These are phyloP conservation scores for Chrysocyon brachyurus DNA, from an alignment of 2,797 vertebrate species.

Conservation along the genomic window DNA sequence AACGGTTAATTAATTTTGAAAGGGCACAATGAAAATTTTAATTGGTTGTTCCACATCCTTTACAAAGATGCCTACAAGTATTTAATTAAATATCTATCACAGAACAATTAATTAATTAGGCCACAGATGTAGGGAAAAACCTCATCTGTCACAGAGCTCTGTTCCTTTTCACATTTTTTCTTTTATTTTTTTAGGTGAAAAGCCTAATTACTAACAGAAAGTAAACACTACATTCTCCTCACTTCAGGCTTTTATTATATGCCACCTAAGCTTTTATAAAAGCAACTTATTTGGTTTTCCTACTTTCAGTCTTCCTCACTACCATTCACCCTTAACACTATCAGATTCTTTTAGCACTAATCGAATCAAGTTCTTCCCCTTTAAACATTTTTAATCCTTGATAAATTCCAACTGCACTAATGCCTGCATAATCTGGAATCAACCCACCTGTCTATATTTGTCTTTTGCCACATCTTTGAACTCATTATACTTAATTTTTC, in stretches of 20 bases:
- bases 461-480: not conserved
- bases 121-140: slow-evolving; percentile 56
- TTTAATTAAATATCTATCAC: slow-evolving; percentile 82
- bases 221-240: not conserved
- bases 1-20: slow-evolving; percentile 77
- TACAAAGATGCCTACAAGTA: slow-evolving; percentile 12
- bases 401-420: not conserved
- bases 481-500: not conserved
- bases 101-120: slow-evolving; percentile 80
- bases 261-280: not conserved
- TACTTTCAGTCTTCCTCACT: not conserved
- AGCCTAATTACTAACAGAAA: slow-evolving; percentile 4
- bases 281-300: not conserved
- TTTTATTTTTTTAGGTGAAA: not conserved
- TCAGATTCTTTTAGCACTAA: not conserved
- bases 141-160: not conserved
- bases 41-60: slow-evolving; percentile 78
- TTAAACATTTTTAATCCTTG: not conserved
- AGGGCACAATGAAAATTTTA: slow-evolving; percentile 72
- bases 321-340: not conserved
- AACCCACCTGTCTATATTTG: not conserved
- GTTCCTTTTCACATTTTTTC: not conserved
- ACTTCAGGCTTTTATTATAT: not conserved
- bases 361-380: not conserved
- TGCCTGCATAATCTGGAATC: not conserved